These are phyloP conservation scores for Leptobrachium ailaonicum DNA, from an alignment of 2,113 vertebrate genomes.

Conservation along the genomic window DNA sequence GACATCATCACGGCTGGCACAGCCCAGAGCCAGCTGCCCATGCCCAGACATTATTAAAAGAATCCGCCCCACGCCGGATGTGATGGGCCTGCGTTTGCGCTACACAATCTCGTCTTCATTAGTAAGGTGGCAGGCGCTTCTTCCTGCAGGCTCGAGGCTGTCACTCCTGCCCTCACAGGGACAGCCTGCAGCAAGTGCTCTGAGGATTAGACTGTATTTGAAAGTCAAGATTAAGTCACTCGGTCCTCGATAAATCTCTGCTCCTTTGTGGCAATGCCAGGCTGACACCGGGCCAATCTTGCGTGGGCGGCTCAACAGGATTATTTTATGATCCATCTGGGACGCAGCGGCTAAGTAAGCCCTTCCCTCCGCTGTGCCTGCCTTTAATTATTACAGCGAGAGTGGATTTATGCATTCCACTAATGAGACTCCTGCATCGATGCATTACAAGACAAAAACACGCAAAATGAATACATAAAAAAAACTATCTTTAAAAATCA, in stretches of 20 bases:
- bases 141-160: conserved; percentile 44
- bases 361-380: conserved; percentile 49
- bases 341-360: conserved; percentile 54
- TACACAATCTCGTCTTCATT: too few relatives aligned
- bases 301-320: conserved; percentile 62
- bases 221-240: conserved; percentile 66
- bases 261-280: conserved; percentile 52
- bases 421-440: neutral
- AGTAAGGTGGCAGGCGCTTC: neutral
- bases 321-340: conserved; percentile 67
- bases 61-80: too few relatives aligned
- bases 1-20: too few relatives aligned
- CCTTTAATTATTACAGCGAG: conserved; percentile 16
- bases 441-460: neutral
- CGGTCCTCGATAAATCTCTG: conserved; percentile 61
- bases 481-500: too few relatives aligned
- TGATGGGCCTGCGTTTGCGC: too few relatives aligned
- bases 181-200: conserved; percentile 51
- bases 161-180: conserved; percentile 60
- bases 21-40: too few relatives aligned
- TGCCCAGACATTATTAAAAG: too few relatives aligned
- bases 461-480: too few relatives aligned
- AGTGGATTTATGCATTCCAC: neutral
- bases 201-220: conserved; percentile 62
- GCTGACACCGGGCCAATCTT: conserved; percentile 59